Conservation (phyloP, 2,888 invertebrate genomes). For the Hedya salicella region DNA sequence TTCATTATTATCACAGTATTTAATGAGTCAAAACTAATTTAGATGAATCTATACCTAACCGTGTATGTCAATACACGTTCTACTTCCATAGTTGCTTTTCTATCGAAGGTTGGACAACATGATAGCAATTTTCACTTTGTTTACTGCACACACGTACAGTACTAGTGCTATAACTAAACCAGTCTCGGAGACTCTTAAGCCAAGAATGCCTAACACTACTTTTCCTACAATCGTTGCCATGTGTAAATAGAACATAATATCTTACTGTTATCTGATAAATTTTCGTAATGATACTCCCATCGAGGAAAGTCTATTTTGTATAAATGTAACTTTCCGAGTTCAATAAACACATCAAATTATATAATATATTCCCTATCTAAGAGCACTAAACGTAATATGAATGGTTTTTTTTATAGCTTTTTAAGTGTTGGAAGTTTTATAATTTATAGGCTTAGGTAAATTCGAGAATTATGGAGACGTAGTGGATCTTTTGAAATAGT, state of each 20-base stretch:
- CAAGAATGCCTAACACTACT: no score
- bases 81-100: no score
- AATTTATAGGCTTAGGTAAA: background rate
- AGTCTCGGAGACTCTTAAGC: no score
- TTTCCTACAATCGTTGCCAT: background rate
- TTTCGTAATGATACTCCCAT: slow-evolving; percentile 1
- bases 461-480: background rate
- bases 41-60: background rate
- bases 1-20: no score
- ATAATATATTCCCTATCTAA: background rate
- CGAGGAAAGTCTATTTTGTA: slow-evolving; percentile 4
- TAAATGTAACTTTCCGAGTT: slow-evolving; percentile 10
- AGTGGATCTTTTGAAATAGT: background rate
- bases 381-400: background rate
- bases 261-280: background rate
- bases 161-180: no score
- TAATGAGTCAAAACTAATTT: no score
- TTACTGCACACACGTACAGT: no score
- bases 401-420: slow-evolving; percentile 7
- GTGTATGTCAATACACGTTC: no score
- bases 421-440: slow-evolving; percentile 10
- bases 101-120: no score
- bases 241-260: background rate
- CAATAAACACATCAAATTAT: slow-evolving; percentile 1
- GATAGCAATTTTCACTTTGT: no score